phyloP scores from a whole-genome alignment of 2,797 vertebrate genomes.

The Chromis chromis region DNA sequence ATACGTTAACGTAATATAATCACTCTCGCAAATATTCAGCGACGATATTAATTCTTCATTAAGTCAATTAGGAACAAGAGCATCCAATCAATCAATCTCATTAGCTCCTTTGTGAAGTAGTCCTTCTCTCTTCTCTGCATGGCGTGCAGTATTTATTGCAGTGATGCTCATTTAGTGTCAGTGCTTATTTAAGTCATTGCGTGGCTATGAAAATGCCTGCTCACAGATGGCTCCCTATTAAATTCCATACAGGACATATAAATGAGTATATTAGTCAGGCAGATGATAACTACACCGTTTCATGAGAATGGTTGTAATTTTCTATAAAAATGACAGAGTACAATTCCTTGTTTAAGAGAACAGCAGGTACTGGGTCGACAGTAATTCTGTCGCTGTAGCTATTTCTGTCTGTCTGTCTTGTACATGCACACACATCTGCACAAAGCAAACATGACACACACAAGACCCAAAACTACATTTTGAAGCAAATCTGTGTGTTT shows the following conservation, averaged over 20 bases:
- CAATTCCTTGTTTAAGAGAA: constrained; percentile 41
- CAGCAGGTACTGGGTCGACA: constrained; percentile 50
- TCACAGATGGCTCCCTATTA: constrained; percentile 59
- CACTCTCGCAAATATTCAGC: constrained; percentile 62
- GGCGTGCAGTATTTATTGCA: constrained; percentile 53
- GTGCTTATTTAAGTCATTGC: constrained; percentile 56
- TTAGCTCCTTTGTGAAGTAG: constrained; percentile 63
- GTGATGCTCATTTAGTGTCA: constrained; percentile 51
- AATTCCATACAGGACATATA: constrained; percentile 45
- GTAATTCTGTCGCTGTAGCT: constrained; percentile 35
- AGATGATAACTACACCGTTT: constrained; percentile 50
- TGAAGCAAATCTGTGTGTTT: constrained; percentile 22
- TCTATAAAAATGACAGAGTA: constrained; percentile 40
- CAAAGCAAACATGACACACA: constrained; percentile 6
- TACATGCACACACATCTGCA: neutral
- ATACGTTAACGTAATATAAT: constrained; percentile 60
- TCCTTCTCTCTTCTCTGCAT: constrained; percentile 25
- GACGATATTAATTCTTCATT: constrained; percentile 72
- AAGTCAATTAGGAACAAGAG: constrained; percentile 62
- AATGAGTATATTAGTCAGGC: constrained; percentile 60
- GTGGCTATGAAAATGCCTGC: constrained; percentile 34
- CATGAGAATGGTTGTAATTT: constrained; percentile 44
- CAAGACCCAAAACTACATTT: constrained; percentile 13
- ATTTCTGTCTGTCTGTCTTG: constrained; percentile 15
- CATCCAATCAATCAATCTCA: constrained; percentile 69